Base-by-base conservation (phyloP, 2,888 invertebrate species). In the Phortica okadai region DNA sequence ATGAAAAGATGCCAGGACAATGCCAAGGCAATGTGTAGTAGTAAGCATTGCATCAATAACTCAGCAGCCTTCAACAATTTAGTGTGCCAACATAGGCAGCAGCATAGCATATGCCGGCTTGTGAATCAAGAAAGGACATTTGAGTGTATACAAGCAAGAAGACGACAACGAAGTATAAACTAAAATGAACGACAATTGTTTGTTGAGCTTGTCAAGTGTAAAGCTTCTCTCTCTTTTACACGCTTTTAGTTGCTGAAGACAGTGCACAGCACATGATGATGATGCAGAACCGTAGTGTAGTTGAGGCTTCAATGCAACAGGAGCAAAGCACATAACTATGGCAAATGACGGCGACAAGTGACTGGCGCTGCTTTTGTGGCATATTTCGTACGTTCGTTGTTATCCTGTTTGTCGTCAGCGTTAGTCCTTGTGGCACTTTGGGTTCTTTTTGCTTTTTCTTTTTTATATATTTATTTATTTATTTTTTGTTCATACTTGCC, bases 181-280 rank as follows among this genome's bases (percentile, higher is more conserved):
- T 66, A 41, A 33, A 33, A 33, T 33, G 83, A 80, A 81, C 82
- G 88, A 85, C 88, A 85, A 87, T 85, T 87, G 85, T 87, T 86
- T 85, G 88, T 82, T 72, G 82, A 85, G 85, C 80, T 83, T 88
- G 85, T 88, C 87, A 81, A 88, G 84, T 83, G 83, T 79, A 84
- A 82, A 79, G 73, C 66, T 10, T 77, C 72, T 14, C 66, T 58
- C n/a, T 64, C 67, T 44, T 44, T 21, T 21, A 21, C 21, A 21
- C 21, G 21, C 21, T 21, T 25, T 11, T 72, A 45, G 54, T 54
- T 50, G 21, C 11, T 10, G 33, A 16, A 62, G 62, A 45, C 59
- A 62, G 11, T 21, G 62, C 14, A n/a, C 56, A 56, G 56, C 56
- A 56, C 56, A 14, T 56, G 21, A 21, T 21, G 21, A 21, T 21